Conservation (phyloP, 2,888 invertebrate species). For the Apeira syringaria region DNA sequence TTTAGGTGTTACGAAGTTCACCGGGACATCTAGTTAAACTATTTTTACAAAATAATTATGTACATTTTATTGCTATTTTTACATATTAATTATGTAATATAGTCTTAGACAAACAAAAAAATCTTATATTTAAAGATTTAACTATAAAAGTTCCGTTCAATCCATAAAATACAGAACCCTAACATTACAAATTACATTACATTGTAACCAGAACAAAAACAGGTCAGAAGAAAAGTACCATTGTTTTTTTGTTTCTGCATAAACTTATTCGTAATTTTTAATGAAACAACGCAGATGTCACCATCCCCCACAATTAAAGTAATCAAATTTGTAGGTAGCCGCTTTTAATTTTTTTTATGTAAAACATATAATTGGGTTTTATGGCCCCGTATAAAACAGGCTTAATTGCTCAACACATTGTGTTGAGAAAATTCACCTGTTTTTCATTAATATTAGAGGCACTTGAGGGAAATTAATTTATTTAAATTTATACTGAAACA, state of each 20-base stretch:
- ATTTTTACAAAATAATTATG: too few species aligned
- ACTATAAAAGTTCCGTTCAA: too few species aligned
- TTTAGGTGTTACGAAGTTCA: too few species aligned
- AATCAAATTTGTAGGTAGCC: not conserved
- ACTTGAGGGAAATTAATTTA: slow-evolving; percentile 39
- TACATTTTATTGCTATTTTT: too few species aligned
- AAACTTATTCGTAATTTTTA: not conserved
- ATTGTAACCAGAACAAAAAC: too few species aligned
- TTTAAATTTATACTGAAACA: slow-evolving; percentile 35
- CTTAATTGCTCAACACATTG: slow-evolving; percentile 33
- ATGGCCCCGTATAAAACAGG: slow-evolving; percentile 28
- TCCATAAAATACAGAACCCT: too few species aligned
- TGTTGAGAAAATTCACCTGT: slow-evolving; percentile 41
- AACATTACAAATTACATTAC: too few species aligned
- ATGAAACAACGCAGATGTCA: slow-evolving; percentile 8
- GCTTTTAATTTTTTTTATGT: slow-evolving; percentile 10
- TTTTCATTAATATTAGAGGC: slow-evolving; percentile 38
- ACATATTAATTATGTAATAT: too few species aligned
- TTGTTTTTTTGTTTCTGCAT: not conserved
- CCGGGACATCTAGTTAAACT: too few species aligned
- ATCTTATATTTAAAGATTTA: too few species aligned
- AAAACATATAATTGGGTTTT: slow-evolving; percentile 25
- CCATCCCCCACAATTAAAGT: not conserved
- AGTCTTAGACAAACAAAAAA: too few species aligned
- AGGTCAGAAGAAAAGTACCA: too few species aligned